A percentile compares a stretch with the other conserved stretches of the same genome.
Evolutionary conservation across 1,140 invertebrate species (phyloP).

Genomic region (Pentalonia nigronervosa): DNA sequence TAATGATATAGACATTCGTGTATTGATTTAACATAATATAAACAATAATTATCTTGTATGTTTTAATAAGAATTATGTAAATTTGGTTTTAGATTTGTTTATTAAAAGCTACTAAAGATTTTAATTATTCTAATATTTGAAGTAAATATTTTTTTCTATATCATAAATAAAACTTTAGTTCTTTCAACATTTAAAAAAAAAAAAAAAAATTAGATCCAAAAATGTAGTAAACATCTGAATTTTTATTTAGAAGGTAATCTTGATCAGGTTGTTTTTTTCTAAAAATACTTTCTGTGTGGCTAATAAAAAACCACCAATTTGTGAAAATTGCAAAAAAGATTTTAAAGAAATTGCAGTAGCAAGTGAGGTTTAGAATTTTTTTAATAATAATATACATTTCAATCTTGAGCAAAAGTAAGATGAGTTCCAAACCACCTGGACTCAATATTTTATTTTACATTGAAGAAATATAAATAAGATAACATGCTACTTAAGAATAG

Average conservation of each 20-base stretch:
- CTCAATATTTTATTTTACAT: conserved; percentile 2
- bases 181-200: not conserved
- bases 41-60: not conserved
- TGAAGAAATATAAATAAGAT: not conserved
- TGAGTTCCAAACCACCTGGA: not conserved
- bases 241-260: not conserved
- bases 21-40: not conserved
- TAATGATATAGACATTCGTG: not conserved
- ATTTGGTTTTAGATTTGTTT: not conserved
- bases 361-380: not conserved
- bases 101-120: not conserved
- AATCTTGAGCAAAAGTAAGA: not conserved
- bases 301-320: not conserved
- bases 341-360: not conserved
- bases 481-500: not conserved
- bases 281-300: not conserved
- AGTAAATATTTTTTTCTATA: not conserved
- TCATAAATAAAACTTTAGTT: not conserved
- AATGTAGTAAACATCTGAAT: not conserved
- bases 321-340: not conserved
- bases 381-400: not conserved
- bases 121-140: not conserved
- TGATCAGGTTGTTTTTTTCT: not conserved
- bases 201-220: not conserved
- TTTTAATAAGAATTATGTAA: not conserved